These are phyloP conservation scores for Spinibarbus caldwelli DNA, from an alignment of 2,797 vertebrate genomes.

Conservation along the genomic window DNA sequence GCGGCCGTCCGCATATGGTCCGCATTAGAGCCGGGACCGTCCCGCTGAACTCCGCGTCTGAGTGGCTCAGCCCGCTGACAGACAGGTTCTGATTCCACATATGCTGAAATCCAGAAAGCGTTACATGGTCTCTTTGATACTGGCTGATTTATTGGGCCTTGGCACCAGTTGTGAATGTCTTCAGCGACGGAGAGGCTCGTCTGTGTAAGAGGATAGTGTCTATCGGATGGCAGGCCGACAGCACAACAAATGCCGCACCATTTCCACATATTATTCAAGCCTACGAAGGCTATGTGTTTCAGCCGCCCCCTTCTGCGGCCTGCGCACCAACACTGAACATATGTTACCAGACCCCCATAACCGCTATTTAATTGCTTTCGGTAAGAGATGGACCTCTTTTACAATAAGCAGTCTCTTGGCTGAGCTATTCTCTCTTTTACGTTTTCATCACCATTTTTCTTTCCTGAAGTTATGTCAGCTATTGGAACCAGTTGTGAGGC, in stretches of 20 bases:
- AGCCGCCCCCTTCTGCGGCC: slow-evolving; percentile 42
- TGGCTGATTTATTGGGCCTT: slow-evolving; percentile 82
- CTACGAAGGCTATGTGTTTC: slow-evolving; percentile 51
- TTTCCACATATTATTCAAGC: slow-evolving; percentile 64
- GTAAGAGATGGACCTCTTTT: slow-evolving; percentile 42
- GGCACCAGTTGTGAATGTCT: slow-evolving; percentile 82
- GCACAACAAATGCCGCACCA: slow-evolving; percentile 66
- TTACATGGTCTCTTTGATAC: slow-evolving; percentile 86
- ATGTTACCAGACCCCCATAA: slow-evolving; percentile 51
- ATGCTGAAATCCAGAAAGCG: slow-evolving; percentile 85
- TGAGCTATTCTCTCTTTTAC: slow-evolving; percentile 10
- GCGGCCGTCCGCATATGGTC: slow-evolving; percentile 77
- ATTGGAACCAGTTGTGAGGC: not conserved
- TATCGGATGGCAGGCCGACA: slow-evolving; percentile 71
- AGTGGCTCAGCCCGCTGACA: slow-evolving; percentile 79
- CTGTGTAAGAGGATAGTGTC: slow-evolving; percentile 76
- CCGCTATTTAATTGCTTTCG: slow-evolving; percentile 50
- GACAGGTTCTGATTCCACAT: slow-evolving; percentile 82
- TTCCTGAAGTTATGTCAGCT: slow-evolving; percentile 1
- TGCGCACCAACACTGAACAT: slow-evolving; percentile 47
- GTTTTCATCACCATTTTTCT: slow-evolving; percentile 15
- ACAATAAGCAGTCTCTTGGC: slow-evolving; percentile 28
- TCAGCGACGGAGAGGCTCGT: slow-evolving; percentile 69
- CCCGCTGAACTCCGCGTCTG: slow-evolving; percentile 69
- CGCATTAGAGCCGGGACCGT: slow-evolving; percentile 76